Conservation (phyloP, 2,113 vertebrate genomes). For the Dasyurus viverrinus region DNA sequence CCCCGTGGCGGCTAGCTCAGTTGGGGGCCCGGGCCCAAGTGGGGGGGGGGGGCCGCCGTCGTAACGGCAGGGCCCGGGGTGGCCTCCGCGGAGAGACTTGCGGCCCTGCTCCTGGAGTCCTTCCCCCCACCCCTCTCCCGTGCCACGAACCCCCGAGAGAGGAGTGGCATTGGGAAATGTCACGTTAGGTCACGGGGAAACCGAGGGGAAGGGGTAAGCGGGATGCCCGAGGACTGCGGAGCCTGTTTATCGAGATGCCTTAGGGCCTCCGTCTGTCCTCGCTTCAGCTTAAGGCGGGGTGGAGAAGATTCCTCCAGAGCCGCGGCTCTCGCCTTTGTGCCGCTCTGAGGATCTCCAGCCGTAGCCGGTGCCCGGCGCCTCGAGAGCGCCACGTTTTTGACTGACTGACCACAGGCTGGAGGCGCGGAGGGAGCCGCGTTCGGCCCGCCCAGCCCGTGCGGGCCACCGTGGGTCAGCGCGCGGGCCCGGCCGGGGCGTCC, state of each 20-base stretch:
- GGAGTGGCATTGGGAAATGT: not conserved
- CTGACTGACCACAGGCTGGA: no score
- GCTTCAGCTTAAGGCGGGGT: not conserved
- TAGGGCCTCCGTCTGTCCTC: not conserved
- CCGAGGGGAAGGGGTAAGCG: no score
- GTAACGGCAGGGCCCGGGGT: not conserved
- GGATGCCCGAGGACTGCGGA: not conserved
- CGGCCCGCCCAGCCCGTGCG: no score
- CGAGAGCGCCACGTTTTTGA: not conserved
- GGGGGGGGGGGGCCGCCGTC: no score
- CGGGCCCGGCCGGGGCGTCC: not conserved
- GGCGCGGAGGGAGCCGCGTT: no score
- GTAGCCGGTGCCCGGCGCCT: not conserved
- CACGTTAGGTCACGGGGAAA: not conserved
- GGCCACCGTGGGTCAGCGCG: no score
- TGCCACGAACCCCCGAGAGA: not conserved
- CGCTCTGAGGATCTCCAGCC: no score
- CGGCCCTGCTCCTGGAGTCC: not conserved
- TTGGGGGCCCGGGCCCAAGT: not conserved
- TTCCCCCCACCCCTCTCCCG: not conserved
- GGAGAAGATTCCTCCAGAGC: not conserved
- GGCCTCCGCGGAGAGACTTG: not conserved
- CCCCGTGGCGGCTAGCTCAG: conserved; percentile 6
- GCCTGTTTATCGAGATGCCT: not conserved
- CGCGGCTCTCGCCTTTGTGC: no score